These are phyloP conservation scores for Ifrita kowaldi DNA, from an alignment of 2,113 vertebrate species.

Conservation along the genomic window DNA sequence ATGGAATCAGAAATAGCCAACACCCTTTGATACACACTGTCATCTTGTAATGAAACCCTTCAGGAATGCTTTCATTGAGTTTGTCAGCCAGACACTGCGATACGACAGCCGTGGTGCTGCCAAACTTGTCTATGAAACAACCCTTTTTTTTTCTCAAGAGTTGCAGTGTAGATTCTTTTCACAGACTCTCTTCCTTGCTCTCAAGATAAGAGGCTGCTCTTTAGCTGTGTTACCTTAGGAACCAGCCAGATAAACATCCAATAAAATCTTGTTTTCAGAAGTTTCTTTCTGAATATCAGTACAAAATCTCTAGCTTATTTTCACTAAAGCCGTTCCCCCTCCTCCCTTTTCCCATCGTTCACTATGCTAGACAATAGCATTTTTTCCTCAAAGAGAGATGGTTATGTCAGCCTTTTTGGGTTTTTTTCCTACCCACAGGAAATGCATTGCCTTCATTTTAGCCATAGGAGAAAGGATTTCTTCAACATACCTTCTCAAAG, in stretches of 20 bases:
- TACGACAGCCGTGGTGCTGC: background rate
- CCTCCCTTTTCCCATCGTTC: background rate
- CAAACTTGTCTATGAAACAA: background rate
- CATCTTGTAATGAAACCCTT: background rate
- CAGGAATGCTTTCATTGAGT: background rate
- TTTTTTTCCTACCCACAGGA: background rate
- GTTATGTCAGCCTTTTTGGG: background rate
- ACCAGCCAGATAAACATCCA: conserved; percentile 46
- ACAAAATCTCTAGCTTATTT: conserved; percentile 29
- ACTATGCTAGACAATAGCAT: background rate
- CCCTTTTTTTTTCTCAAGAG: conserved; percentile 16
- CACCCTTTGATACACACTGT: background rate
- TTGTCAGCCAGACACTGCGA: background rate
- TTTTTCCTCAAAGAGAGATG: background rate
- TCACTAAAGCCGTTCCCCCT: background rate
- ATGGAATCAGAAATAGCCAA: background rate
- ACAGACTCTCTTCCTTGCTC: background rate
- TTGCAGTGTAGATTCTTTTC: conserved; percentile 31
- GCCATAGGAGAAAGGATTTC: background rate
- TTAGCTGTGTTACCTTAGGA: conserved; percentile 54
- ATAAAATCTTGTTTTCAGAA: conserved; percentile 47
- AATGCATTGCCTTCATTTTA: background rate
- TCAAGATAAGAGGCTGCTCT: conserved; percentile 59
- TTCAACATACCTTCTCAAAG: background rate
- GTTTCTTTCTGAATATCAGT: conserved; percentile 35